A percentile compares a stretch with the other conserved stretches of the same genome.
These are phyloP conservation scores for Polymixis lichenea DNA, from an alignment of 2,888 invertebrate genomes.

Conservation along the genomic window DNA sequence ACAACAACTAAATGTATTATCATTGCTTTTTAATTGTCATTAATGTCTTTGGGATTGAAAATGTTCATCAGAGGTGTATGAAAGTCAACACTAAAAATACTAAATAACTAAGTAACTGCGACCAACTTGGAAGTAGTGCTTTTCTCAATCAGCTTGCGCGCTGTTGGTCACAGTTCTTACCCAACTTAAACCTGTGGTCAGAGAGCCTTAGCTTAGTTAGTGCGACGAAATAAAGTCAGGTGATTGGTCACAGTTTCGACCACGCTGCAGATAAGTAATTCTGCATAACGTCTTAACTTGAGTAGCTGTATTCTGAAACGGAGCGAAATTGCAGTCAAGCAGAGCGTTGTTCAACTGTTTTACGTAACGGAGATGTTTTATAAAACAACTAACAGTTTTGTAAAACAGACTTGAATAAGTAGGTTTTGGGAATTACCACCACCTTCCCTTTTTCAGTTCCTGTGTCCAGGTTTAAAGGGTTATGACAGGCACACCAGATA, in stretches of 20 bases:
- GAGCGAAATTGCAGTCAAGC: not conserved
- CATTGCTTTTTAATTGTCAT: too few relatives aligned
- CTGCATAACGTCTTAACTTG: not conserved
- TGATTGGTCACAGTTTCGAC: not conserved
- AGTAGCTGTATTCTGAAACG: not conserved
- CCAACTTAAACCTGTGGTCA: too few relatives aligned
- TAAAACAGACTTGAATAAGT: not conserved
- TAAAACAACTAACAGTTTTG: not conserved
- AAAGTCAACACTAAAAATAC: not conserved
- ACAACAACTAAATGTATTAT: too few relatives aligned
- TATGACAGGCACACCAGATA: too few relatives aligned
- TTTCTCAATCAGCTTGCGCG: too few relatives aligned
- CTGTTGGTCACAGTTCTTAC: not conserved
- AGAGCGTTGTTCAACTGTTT: not conserved
- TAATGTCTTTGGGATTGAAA: too few relatives aligned
- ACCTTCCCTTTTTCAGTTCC: not conserved
- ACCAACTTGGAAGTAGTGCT: too few relatives aligned
- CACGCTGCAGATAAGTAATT: not conserved
- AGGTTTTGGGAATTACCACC: not conserved
- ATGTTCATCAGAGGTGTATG: not conserved
- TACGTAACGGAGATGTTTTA: not conserved
- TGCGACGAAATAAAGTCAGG: too few relatives aligned
- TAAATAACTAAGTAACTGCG: not conserved
- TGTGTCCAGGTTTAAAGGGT: too few relatives aligned
- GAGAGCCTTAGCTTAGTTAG: too few relatives aligned